Conservation (phyloP, 2,888 invertebrate species). For the Molanna angustata region DNA sequence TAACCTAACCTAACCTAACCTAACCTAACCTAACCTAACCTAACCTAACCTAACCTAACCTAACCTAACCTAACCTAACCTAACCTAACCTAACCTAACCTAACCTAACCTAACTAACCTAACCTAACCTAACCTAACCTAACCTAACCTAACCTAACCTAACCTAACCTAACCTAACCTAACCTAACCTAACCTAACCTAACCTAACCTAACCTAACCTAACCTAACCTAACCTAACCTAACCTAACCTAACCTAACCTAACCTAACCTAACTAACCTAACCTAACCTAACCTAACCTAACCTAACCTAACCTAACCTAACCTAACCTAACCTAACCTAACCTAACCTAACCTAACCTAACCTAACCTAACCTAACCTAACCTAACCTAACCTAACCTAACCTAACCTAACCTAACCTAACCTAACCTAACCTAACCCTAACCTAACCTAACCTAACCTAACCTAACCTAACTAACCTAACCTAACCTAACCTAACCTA, state of each 20-base stretch:
- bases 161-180: slow-evolving; percentile 19
- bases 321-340: slow-evolving; percentile 22
- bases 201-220: slow-evolving; percentile 21
- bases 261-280: slow-evolving; percentile 15
- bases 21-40: neutral
- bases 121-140: slow-evolving; percentile 16
- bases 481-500: slow-evolving; percentile 21
- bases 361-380: slow-evolving; percentile 19
- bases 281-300: slow-evolving; percentile 12
- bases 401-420: slow-evolving; percentile 22
- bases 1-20: neutral
- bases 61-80: slow-evolving; percentile 9
- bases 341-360: slow-evolving; percentile 19
- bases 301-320: slow-evolving; percentile 24
- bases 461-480: slow-evolving; percentile 18
- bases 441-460: slow-evolving; percentile 20
- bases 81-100: slow-evolving; percentile 16
- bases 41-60: slow-evolving; percentile 10
- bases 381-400: slow-evolving; percentile 21
- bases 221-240: slow-evolving; percentile 15
- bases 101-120: slow-evolving; percentile 5
- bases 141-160: slow-evolving; percentile 12
- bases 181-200: slow-evolving; percentile 22
- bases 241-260: slow-evolving; percentile 20
- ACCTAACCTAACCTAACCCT: slow-evolving; percentile 20